phyloP scores from a whole-genome alignment of 2,797 vertebrate species.

The Rhincodon typus region DNA sequence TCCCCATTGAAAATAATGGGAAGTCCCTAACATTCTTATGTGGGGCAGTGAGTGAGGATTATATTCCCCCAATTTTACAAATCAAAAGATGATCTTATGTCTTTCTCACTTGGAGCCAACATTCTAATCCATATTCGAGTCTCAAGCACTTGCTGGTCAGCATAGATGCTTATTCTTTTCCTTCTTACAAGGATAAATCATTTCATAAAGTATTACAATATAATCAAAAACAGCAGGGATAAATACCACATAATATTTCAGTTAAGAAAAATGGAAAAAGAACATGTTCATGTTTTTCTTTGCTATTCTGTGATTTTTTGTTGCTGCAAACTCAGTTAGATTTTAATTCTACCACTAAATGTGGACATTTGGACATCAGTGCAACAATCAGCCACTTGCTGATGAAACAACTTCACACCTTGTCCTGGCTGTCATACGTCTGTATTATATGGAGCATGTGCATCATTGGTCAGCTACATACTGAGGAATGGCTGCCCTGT shows the following conservation, averaged over 20 bases:
- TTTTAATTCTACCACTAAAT: not conserved
- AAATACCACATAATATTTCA: constrained; percentile 38
- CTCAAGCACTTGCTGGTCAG: constrained; percentile 28
- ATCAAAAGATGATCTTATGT: constrained; percentile 20
- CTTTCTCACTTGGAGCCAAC: constrained; percentile 24
- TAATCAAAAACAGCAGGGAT: constrained; percentile 36
- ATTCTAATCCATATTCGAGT: constrained; percentile 29
- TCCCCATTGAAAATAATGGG: constrained; percentile 35
- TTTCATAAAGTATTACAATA: constrained; percentile 37
- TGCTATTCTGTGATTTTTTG: constrained; percentile 1
- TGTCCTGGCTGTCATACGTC: not conserved
- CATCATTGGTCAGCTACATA: constrained; percentile 12
- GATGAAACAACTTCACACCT: constrained; percentile 10
- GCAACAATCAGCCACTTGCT: not conserved
- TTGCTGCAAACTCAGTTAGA: not conserved
- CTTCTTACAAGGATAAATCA: constrained; percentile 26
- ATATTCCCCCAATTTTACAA: not conserved
- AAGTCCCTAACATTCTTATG: constrained; percentile 23
- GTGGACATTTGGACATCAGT: constrained; percentile 6
- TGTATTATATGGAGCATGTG: not conserved
- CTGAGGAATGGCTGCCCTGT: constrained; percentile 32
- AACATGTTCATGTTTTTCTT: constrained; percentile 23
- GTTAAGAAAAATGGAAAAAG: constrained; percentile 19
- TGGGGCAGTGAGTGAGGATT: constrained; percentile 28
- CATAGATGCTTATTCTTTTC: not conserved